Base-by-base conservation (phyloP, 2,888 invertebrate species). In the Agrochola circellaris region DNA sequence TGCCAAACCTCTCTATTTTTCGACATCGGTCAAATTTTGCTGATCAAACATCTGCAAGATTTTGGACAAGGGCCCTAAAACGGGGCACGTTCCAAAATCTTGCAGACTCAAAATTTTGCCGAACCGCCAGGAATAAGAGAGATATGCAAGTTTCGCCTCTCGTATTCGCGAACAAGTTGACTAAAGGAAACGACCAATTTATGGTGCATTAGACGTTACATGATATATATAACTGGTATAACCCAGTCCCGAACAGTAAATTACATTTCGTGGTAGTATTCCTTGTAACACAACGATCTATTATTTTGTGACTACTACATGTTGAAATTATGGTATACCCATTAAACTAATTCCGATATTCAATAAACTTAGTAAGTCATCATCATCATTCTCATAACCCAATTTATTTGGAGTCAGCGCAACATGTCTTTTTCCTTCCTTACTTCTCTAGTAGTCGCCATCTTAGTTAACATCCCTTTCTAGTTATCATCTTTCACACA, bases 151-250 rank as follows among this genome's bases (percentile, higher is more conserved):
- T 26, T 42, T 45, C 34, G 20, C 23, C 11, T 11, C 30, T 61
- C n/a, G 8, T 42, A 30, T 70, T 61, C 42, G 58, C 54, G 26
- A 58, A 60, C 5, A 78, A 51, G 51, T 73, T 62, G 34, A 38
- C 30, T 45, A 56, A 73, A 71, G 79, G 84, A 79, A 84, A 71
- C 34, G 0, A 15, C 42, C n/a, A 84, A 73, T 84, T 73, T 58
- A 79, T 62, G 26, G 60, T 69, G 23, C 51, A 51, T 62, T 20
- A 58, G 78, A 60, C 17, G 51, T 26, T n/a, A 45, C 38, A 34
- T 26, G 62, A 26, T 48, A 48, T n/a, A n/a, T n/a, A n/a, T n/a
- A 74, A 71, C 34, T 34, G 11, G 60, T 51, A 17, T 8, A 42
- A 61, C 42, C 20, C 34, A 26, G 77, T 58, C 23, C 38, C 7